Evolutionary conservation across 2,888 invertebrate genomes (phyloP).

Genomic region (Pammene aurita): DNA sequence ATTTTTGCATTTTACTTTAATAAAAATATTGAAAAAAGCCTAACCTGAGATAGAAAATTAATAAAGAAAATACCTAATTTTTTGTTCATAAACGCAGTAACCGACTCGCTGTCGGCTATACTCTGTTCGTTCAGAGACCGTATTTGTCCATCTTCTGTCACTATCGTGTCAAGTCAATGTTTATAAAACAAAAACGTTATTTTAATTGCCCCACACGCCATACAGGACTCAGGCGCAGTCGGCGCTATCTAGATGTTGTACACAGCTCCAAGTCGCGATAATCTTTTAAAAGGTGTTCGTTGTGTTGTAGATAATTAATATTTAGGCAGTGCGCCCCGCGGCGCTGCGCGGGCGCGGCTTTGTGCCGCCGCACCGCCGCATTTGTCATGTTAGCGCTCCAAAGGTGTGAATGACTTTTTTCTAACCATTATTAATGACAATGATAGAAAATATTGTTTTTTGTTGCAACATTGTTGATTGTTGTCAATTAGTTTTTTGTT

Average conservation of each 20-base stretch:
- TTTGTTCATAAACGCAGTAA: no score
- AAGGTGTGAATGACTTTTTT: slow-evolving; percentile 83
- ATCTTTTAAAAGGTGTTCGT: slow-evolving; percentile 80
- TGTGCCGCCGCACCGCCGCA: slow-evolving; percentile 70
- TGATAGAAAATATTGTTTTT: slow-evolving; percentile 82
- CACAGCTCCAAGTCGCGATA: slow-evolving; percentile 71
- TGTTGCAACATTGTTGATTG: slow-evolving; percentile 78
- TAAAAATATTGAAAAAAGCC: no score
- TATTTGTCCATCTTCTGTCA: not conserved
- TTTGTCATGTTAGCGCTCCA: slow-evolving; percentile 82
- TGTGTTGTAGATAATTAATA: slow-evolving; percentile 82
- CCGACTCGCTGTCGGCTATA: no score
- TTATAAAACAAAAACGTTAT: slow-evolving; percentile 18
- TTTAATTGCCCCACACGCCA: slow-evolving; percentile 6
- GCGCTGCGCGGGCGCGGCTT: slow-evolving; percentile 68
- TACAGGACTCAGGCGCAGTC: slow-evolving; percentile 10
- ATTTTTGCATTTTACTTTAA: no score
- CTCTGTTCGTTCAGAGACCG: no score
- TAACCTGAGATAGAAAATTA: no score
- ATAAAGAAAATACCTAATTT: no score
- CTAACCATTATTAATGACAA: slow-evolving; percentile 81
- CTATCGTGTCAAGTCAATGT: slow-evolving; percentile 1
- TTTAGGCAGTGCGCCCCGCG: slow-evolving; percentile 78
- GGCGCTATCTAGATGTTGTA: slow-evolving; percentile 71
- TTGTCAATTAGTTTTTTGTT: slow-evolving; percentile 82